Evolutionary conservation across 2,113 vertebrate species (phyloP), one percentile per base, ranked within the genome.

Genomic region (Galemys pyrenaicus): DNA sequence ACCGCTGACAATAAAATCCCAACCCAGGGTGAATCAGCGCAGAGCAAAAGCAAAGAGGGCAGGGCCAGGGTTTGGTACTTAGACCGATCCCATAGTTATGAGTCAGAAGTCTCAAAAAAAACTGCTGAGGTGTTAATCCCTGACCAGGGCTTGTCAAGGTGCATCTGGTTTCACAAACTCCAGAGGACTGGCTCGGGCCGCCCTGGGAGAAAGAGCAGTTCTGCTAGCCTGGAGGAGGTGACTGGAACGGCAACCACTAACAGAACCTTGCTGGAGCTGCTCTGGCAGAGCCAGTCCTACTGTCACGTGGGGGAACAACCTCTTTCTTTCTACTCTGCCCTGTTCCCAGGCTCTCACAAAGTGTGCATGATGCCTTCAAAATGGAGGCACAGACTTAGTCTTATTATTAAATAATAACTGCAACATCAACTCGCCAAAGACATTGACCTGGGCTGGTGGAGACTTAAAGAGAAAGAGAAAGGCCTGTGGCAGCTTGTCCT

Each of bases 11-110:
- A 96, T 96, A 95, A 96, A 96, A 93, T 92, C 96, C 95, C 94
- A 95, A 60, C 96, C 94, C 93, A 94, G 70, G 37, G 84, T 97
- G 96, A 97, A 93, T 97, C 97, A 96, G 96, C 96, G 58, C 60
- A 39, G 73, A 94, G 91, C 68, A 94, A 96, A 94, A 71, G 87
- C 78, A 35, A 80, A 75, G 95, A 89, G 93, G 97, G 96, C 79
- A 87, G 87, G 95, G 95, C 89, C 19, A 3, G 86, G 82, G 68
- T 75, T 97, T 51, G 83, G 94, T 39, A 75, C 87, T 96, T 65
- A 80, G 65, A 60, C 39, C 49, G 86, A 84, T 65, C 75, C 92
- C 89, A 68, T 62, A 95, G 37, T 74, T 78, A 91, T 97, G 97
- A 97, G 95, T 97, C 96, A 97, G 74, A 95, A 80, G 46, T 83